A percentile compares a stretch with the other conserved stretches of the same genome.
Conservation (phyloP, 1,140 invertebrate species). For the Marisa cornuarietis region DNA sequence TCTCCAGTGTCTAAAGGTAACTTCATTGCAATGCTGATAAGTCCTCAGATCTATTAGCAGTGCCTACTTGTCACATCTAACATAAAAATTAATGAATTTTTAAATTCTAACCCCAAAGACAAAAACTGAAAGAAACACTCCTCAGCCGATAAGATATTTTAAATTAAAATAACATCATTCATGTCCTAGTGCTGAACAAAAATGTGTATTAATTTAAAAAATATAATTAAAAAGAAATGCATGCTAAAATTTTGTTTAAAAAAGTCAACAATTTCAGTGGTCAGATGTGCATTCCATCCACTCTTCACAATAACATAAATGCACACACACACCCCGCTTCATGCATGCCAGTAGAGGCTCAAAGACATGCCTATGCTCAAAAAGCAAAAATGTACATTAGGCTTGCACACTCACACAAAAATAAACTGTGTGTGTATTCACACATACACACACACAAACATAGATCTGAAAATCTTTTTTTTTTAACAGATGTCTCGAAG, state of each 20-base stretch:
- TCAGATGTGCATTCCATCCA: background rate
- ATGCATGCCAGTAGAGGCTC: no score
- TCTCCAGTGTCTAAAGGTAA: no score
- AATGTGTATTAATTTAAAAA: background rate
- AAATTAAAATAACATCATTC: background rate
- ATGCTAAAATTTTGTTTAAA: background rate
- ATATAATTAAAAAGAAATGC: background rate
- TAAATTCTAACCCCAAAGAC: no score
- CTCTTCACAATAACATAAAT: background rate
- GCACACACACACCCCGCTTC: background rate
- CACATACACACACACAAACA: constrained; percentile 9
- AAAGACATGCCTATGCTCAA: no score
- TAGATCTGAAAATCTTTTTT: background rate
- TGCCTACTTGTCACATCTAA: no score
- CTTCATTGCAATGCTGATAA: no score
- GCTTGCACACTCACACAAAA: no score
- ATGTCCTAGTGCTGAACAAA: background rate
- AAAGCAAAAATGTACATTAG: no score
- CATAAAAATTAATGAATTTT: no score
- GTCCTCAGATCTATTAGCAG: no score
- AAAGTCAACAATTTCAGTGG: background rate
- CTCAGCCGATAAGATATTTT: no score
- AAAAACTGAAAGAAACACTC: no score
- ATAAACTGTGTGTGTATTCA: background rate
- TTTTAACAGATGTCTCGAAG: background rate